Evolutionary conservation across 2,888 invertebrate species (phyloP).

Genomic region (Pomacea canaliculata): DNA sequence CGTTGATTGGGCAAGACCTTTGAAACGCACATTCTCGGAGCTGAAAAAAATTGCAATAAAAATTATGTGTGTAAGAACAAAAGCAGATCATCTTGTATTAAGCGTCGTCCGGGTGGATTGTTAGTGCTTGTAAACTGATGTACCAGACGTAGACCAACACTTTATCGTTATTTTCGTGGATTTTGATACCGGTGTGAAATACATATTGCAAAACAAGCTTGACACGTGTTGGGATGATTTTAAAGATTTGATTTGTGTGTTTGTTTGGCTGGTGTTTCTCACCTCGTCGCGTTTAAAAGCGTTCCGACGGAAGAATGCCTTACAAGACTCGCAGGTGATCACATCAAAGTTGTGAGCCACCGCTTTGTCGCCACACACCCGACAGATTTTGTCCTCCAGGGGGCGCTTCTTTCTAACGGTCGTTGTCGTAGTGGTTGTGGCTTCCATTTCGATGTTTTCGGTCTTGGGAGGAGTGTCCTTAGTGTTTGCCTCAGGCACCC

Average conservation of each 20-base stretch:
- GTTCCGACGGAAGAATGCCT: constrained; percentile 95
- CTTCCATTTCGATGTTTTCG: neutral
- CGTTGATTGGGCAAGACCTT: constrained; percentile 89
- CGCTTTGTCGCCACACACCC: constrained; percentile 85
- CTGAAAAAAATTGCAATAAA: constrained; percentile 69
- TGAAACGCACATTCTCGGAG: constrained; percentile 92
- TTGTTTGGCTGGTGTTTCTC: neutral
- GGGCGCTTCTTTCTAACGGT: constrained; percentile 56
- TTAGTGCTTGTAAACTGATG: no score
- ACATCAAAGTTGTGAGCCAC: constrained; percentile 96
- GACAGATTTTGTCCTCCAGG: constrained; percentile 49
- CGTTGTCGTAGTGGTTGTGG: neutral
- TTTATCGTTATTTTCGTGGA: no score
- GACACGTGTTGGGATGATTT: no score
- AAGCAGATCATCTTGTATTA: no score
- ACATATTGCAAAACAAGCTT: no score
- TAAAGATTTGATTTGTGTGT: no score
- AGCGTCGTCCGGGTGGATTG: no score
- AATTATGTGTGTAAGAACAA: no score
- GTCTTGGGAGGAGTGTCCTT: neutral
- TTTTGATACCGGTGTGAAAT: no score
- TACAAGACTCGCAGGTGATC: constrained; percentile 95
- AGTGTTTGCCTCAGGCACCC: neutral
- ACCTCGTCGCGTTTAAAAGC: constrained; percentile 85
- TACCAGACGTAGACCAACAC: no score